A percentile compares a stretch with the other conserved stretches of the same genome.
Evolutionary conservation across 2,888 invertebrate genomes (phyloP).

Genomic region (Drosophila kuntzei): DNA sequence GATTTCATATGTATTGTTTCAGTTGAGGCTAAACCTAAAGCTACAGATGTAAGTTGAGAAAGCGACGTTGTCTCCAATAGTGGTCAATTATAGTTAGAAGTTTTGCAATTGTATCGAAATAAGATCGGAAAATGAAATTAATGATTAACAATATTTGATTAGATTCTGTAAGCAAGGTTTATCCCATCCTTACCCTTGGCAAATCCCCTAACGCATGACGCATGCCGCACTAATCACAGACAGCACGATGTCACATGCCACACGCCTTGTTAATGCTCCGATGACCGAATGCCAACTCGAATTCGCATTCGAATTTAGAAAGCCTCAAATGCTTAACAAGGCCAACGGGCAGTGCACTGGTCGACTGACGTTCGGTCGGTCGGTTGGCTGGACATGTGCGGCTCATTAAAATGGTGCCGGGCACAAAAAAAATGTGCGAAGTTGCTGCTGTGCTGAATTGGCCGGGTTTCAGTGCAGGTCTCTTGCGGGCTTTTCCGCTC

Average conservation of each 20-base stretch:
- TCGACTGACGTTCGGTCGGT: conserved; percentile 4
- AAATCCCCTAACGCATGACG: conserved; percentile 60
- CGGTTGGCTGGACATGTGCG: conserved; percentile 69
- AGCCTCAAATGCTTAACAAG: conserved; percentile 58
- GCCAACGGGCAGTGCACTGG: conserved; percentile 33
- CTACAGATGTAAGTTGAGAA: conserved; percentile 5
- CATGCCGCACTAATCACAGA: conserved; percentile 67
- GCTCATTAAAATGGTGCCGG: conserved; percentile 72
- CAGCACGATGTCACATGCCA: conserved; percentile 65
- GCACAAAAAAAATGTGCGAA: conserved; percentile 12
- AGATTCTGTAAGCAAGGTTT: background rate
- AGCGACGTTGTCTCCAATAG: background rate
- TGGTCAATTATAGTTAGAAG: background rate
- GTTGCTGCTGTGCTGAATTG: conserved; percentile 43
- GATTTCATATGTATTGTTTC: conserved; percentile 48
- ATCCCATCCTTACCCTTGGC: background rate
- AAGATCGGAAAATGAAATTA: conserved; percentile 10
- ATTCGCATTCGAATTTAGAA: conserved; percentile 10
- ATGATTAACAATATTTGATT: conserved; percentile 20
- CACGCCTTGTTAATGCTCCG: conserved; percentile 64
- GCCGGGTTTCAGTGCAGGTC: conserved; percentile 28
- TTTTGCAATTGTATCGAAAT: conserved; percentile 6
- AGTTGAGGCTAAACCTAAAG: conserved; percentile 1
- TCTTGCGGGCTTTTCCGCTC: conserved; percentile 30
- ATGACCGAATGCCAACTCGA: conserved; percentile 14